Evolutionary conservation across 1,140 invertebrate species (phyloP), one percentile per base, ranked within the genome.

Genomic region (Leptestheria dahalacensis): DNA sequence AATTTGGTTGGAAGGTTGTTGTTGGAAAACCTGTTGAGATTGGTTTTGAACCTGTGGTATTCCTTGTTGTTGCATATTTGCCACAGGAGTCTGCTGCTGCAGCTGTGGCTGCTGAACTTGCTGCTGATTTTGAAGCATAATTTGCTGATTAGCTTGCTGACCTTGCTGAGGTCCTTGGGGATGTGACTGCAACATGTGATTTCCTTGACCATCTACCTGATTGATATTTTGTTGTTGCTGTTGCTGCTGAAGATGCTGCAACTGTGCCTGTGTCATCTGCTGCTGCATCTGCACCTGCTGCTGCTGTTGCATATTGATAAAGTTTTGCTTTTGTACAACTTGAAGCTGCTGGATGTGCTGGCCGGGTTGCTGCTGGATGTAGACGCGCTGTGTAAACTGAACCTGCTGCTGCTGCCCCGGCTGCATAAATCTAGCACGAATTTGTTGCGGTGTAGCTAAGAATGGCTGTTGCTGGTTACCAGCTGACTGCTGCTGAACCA

Each of bases 61-160:
- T 55, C 25, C 25, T 59, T 59, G 57, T 9, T 18, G 24, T 48
- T 59, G 56, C 18, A 64, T 28, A 23, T 57, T 48, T 75, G 74
- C 48, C 74, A 73, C 0, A 72, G 74, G 6, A 72, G 50, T n/a
- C 57, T 63, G 61, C 25, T 73, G 73, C 46, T 76, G 74, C 50
- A 74, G 71, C 48, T 76, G 74, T 46, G 74, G 75, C 18, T 74
- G 67, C 28, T 74, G 71, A 57, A 75, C 70, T 67, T 76, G 74
- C 51, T 68, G 74, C 54, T 74, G 76, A 24, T 70, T 70, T 54
- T 72, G 71, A 28, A 73, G 68, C 47, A 71, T 68, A 48, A 73
- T 72, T 24, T 75, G 71, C 48, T 74, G 65, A 12, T 73, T 71
- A 67, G 74, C 63, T 70, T 72, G 71, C 51, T 75, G 69, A 48